Base-by-base conservation (phyloP, 2,888 invertebrate species). In the Xanthorhoe spadicearia region DNA sequence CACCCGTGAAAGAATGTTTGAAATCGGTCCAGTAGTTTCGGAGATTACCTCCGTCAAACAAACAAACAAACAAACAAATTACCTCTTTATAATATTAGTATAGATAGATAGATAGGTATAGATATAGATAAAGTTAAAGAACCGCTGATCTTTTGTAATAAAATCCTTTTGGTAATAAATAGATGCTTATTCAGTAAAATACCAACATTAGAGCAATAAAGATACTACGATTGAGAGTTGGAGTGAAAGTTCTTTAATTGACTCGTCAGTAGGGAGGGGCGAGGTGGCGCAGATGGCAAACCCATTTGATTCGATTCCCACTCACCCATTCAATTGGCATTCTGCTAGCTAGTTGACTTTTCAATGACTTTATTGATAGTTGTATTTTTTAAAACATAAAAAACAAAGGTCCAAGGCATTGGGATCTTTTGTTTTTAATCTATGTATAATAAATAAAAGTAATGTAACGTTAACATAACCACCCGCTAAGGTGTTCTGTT, bases 221-320 rank as follows among this genome's bases (percentile, higher is more conserved):
- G 53, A 48, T 46, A 28, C 38, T 58, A 18, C 15, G 46, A 61
- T 51, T 49, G 17, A 52, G 57, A 15, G 38, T 62, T 55, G 23
- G n/a, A 35, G 15, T 18, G 23, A 53, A 56, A 56, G 35, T 64
- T 69, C 35, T 68, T 64, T 64, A 64, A 69, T 71, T 62, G 69
- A 67, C 52, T 71, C 60, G 63, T 63, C 43, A 48, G 10, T 58
- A n/a, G n/a, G n/a, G 23, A 60, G 64, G 72, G 69, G 62, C 56
- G 51, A 53, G 58, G 32, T 50, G 38, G 61, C 71, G 57, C 75
- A 75, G 72, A 75, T 75, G 75, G 72, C 60, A 17, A 54, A 66
- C 51, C 67, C 67, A 75, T 75, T 75, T 72, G 35, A 65, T 65
- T 66, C 49, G 63, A 67, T 46, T 69, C 68, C 60, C 60, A 58